Base-by-base conservation (phyloP, 2,888 invertebrate genomes). In the Microctonus aethiopoides region DNA sequence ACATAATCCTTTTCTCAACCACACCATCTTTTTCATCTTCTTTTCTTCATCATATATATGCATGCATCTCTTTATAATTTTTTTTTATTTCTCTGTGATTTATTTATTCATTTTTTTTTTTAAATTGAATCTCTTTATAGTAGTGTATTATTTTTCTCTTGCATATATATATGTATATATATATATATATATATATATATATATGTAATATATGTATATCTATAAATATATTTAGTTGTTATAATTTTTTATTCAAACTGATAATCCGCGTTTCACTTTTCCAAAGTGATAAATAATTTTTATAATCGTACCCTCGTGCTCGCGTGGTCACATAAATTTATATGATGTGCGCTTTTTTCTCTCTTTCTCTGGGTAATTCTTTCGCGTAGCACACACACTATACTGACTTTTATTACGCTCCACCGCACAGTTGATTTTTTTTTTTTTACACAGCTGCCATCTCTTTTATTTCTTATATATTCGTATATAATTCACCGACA, bases 221-320 rank as follows among this genome's bases (percentile, higher is more conserved):
- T 26, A 6, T 16, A 10, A n/a, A 13, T 29, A 56, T 56, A 39
- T 24, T n/a, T 34, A 60, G 34, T 51, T 24, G 59, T 67, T 34
- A 67, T 52, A 61, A 61, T 67, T 61, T 52, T 34, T 61, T 41
- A 67, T 67, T 74, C 77, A 72, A 77, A 79, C 76, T 76, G 73
- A 74, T 77, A 75, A 78, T 71, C 71, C 63, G 26, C 63, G 52
- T 61, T 62, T 54, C 61, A 63, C 61, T 54, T 59, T 32, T 46
- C 41, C 59, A 59, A 67, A 57, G 51, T 41, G 26, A 67, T 67
- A 67, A 59, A 59, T 67, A 67, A 67, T 59, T 67, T 36, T 41
- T 22, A 57, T 67, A 67, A 67, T 67, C 67, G 60, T 39, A n/a
- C 46, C 34, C 26, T 34, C 60, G 24, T 24, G 41, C 57, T 57